phyloP scores from a whole-genome alignment of 2,113 vertebrate genomes.

The Halcyon malimbica region DNA sequence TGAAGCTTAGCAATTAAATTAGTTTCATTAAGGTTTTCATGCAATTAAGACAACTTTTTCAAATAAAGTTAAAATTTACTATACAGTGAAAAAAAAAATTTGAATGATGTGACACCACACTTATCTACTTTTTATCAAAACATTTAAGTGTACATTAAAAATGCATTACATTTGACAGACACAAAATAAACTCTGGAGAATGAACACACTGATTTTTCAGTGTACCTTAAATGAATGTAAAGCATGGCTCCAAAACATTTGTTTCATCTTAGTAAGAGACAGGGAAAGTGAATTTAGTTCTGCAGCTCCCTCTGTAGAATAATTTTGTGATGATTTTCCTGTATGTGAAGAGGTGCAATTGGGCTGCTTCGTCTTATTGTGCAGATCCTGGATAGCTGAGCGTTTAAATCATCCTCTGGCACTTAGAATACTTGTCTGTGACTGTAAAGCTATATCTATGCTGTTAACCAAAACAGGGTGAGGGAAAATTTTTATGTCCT shows the following conservation, averaged over 20 bases:
- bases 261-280: neutral
- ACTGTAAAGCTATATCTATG: neutral
- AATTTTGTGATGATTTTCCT: neutral
- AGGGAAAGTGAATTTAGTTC: neutral
- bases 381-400: neutral
- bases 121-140: constrained; percentile 65
- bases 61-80: constrained; percentile 32
- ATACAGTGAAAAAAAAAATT: neutral
- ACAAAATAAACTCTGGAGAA: constrained; percentile 38
- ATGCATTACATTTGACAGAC: constrained; percentile 53
- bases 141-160: constrained; percentile 66
- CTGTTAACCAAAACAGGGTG: neutral
- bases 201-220: constrained; percentile 6
- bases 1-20: neutral
- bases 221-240: neutral
- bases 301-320: neutral
- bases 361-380: neutral
- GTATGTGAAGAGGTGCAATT: neutral
- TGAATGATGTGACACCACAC: neutral
- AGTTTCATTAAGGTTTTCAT: constrained; percentile 19
- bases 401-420: neutral
- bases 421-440: neutral
- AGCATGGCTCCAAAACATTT: neutral
- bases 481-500: neutral
- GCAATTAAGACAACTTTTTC: neutral